A percentile compares a stretch with the other conserved stretches of the same genome.
Conservation (phyloP, 2,797 vertebrate genomes). For the Hephaestus fuliginosus region DNA sequence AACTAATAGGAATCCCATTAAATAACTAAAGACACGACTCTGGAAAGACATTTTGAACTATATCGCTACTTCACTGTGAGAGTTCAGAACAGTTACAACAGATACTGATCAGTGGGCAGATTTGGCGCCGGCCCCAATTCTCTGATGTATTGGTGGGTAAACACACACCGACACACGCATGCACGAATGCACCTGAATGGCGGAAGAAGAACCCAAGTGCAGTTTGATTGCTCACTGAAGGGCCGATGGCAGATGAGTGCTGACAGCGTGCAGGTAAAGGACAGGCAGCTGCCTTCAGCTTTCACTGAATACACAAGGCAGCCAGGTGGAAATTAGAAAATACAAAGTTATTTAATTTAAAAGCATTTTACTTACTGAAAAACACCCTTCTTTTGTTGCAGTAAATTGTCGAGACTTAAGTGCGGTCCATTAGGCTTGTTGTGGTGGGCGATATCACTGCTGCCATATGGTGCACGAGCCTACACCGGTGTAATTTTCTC, state of each 20-base stretch:
- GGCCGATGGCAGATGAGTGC: constrained; percentile 42
- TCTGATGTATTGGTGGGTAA: constrained; percentile 28
- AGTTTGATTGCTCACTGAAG: constrained; percentile 53
- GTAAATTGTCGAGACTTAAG: constrained; percentile 29
- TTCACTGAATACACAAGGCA: constrained; percentile 16
- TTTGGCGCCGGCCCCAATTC: constrained; percentile 18
- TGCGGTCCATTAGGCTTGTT: constrained; percentile 25
- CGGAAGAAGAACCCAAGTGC: constrained; percentile 26
- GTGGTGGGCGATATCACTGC: constrained; percentile 34
- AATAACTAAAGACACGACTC: not conserved
- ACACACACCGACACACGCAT: constrained; percentile 39
- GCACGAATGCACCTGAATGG: constrained; percentile 45
- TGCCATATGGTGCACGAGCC: constrained; percentile 38
- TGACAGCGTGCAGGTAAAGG: constrained; percentile 54
- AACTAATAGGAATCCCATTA: not conserved
- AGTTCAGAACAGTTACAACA: constrained; percentile 20
- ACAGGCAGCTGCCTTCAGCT: constrained; percentile 36
- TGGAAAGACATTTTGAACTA: not conserved
- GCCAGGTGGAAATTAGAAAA: constrained; percentile 38
- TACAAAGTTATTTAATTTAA: constrained; percentile 21
- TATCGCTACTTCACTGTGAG: not conserved
- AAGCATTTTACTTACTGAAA: constrained; percentile 30
- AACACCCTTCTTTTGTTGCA: constrained; percentile 27
- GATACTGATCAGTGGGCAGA: constrained; percentile 28
- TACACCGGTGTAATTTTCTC: constrained; percentile 20